Percentiles rank a stretch among this genome's conserved stretches.
Evolutionary conservation across 2,797 vertebrate species (phyloP).

Genomic region (Leucoraja ocellata): DNA sequence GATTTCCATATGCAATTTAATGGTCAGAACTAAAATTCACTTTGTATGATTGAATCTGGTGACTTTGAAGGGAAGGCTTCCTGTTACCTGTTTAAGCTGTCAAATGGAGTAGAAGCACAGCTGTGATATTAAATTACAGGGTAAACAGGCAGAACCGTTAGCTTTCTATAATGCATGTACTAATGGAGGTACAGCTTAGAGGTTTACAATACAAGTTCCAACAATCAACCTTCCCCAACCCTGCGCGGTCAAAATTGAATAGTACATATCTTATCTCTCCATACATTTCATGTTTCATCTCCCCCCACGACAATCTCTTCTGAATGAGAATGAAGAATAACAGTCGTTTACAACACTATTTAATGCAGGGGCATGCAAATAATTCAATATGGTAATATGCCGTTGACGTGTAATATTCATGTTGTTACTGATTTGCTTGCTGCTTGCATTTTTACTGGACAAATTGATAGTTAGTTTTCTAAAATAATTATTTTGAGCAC

Average conservation of each 20-base stretch:
- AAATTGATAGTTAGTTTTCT: neutral
- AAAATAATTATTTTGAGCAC: neutral
- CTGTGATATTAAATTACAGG: constrained; percentile 3
- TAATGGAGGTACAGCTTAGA: neutral
- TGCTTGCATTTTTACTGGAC: neutral
- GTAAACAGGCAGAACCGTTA: constrained; percentile 12
- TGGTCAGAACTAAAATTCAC: constrained; percentile 20
- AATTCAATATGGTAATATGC: neutral
- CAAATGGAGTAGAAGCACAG: neutral
- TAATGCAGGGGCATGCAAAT: neutral
- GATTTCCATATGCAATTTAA: constrained; percentile 19
- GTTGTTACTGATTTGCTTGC: neutral
- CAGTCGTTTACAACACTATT: neutral
- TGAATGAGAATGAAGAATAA: neutral
- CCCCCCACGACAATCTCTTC: neutral
- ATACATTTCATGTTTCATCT: neutral
- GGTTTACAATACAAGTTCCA: neutral
- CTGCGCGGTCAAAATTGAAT: neutral
- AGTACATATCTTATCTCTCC: neutral
- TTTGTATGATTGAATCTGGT: constrained; percentile 26
- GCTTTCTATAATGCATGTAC: neutral
- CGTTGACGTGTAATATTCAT: constrained; percentile 3
- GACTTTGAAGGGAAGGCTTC: neutral
- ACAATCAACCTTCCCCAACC: neutral
- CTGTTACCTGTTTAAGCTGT: constrained; percentile 16